Percentiles rank a stretch among this genome's conserved stretches.
Evolutionary conservation across 2,888 invertebrate genomes (phyloP).

Genomic region (Ormia ochracea): DNA sequence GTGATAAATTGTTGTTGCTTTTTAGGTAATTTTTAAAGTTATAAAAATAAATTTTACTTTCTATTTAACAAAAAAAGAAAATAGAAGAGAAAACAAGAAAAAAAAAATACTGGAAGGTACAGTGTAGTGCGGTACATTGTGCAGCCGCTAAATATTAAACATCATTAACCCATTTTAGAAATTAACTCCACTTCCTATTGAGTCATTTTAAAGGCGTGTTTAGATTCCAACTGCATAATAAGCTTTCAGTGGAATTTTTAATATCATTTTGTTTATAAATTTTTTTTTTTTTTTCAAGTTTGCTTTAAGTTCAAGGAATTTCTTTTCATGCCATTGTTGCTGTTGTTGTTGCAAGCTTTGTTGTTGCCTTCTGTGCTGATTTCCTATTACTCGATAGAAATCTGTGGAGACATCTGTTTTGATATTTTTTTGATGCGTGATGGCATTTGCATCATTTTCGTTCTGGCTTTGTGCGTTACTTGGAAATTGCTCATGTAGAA

Average conservation of each 20-base stretch:
- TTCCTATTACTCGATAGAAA: slow-evolving; percentile 35
- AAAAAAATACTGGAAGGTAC: background rate
- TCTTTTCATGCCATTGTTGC: background rate
- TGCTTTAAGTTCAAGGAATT: slow-evolving; percentile 53
- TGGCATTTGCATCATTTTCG: slow-evolving; percentile 57
- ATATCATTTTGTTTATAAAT: background rate
- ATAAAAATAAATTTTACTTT: slow-evolving; percentile 27
- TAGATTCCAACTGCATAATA: background rate
- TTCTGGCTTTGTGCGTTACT: slow-evolving; percentile 5
- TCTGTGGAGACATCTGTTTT: slow-evolving; percentile 37
- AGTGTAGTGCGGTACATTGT: background rate
- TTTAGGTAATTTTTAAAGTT: slow-evolving; percentile 1
- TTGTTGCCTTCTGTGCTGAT: slow-evolving; percentile 40
- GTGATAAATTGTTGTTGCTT: background rate
- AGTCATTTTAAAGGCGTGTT: slow-evolving; percentile 41
- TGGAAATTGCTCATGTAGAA: slow-evolving; percentile 40
- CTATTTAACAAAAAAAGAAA: background rate
- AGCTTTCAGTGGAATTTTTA: background rate
- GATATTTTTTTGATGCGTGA: slow-evolving; percentile 59
- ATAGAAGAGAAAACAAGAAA: background rate
- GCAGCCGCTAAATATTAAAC: slow-evolving; percentile 2
- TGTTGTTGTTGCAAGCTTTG: background rate
- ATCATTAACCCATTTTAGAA: slow-evolving; percentile 43
- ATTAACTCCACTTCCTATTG: slow-evolving; percentile 23
- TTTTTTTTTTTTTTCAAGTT: slow-evolving; percentile 40